Conservation (phyloP, 2,113 vertebrate species). For the Zootoca vivipara region DNA sequence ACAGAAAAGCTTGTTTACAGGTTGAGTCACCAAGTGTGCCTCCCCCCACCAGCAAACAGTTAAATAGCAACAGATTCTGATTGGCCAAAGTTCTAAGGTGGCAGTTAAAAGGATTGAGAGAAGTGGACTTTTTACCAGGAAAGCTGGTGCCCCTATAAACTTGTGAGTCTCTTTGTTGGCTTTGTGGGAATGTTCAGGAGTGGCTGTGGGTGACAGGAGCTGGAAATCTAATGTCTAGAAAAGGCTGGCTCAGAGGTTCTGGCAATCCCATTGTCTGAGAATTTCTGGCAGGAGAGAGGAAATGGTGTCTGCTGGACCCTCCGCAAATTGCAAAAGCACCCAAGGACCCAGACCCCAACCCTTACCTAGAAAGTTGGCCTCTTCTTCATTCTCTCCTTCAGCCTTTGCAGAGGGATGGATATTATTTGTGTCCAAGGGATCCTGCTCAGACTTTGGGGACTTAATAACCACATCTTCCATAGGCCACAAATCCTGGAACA, state of each 20-base stretch:
- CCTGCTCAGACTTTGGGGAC: neutral
- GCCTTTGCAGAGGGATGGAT: neutral
- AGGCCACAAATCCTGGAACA: neutral
- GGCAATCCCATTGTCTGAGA: neutral
- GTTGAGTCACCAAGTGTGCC: no score
- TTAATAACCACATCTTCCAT: neutral
- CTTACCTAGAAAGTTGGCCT: constrained; percentile 1
- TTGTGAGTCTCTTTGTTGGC: no score
- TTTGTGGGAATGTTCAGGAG: no score
- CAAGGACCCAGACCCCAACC: neutral
- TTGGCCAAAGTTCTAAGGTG: no score
- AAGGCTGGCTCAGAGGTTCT: neutral
- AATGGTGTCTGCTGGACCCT: neutral
- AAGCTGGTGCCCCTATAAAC: no score
- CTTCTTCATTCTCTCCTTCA: neutral
- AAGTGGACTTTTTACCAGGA: no score
- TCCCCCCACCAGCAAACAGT: no score
- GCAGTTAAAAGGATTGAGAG: no score
- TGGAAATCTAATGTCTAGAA: neutral
- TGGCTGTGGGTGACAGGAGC: no score
- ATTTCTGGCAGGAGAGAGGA: neutral
- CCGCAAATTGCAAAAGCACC: neutral
- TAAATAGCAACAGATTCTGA: no score
- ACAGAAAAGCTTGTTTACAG: no score
- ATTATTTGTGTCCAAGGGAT: neutral